These are phyloP conservation scores for Ips typographus DNA, from an alignment of 1,140 invertebrate genomes.

Conservation along the genomic window DNA sequence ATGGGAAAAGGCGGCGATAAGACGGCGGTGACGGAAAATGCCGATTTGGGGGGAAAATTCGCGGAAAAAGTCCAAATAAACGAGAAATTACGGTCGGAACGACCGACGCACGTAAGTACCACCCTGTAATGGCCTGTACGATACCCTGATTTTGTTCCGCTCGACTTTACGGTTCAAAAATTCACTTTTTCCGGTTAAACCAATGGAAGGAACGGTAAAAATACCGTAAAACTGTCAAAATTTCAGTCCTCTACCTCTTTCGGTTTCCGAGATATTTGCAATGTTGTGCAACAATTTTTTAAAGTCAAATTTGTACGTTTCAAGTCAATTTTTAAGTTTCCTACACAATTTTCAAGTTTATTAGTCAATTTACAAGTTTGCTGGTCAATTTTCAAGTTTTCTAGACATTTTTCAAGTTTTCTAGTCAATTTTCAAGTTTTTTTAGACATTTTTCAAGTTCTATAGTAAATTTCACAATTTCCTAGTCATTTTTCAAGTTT, in stretches of 20 bases:
- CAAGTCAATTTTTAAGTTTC: too few relatives aligned
- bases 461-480: too few relatives aligned
- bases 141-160: not conserved
- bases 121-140: not conserved
- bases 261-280: too few relatives aligned
- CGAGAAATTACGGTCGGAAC: not conserved
- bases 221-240: not conserved
- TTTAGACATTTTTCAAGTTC: too few relatives aligned
- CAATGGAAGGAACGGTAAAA: not conserved
- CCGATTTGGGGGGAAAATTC: not conserved
- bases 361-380: too few relatives aligned
- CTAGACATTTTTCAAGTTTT: too few relatives aligned
- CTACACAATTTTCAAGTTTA: too few relatives aligned
- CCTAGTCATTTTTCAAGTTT: too few relatives aligned
- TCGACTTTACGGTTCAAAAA: not conserved
- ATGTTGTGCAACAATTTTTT: too few relatives aligned
- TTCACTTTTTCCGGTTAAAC: not conserved
- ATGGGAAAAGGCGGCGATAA: conserved; percentile 10
- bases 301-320: too few relatives aligned
- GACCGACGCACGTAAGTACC: not conserved
- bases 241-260: not conserved
- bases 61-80: not conserved
- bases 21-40: not conserved
- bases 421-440: too few relatives aligned
- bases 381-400: too few relatives aligned